These are phyloP conservation scores for Triops cancriformis DNA, from an alignment of 1,140 invertebrate genomes.

Conservation along the genomic window DNA sequence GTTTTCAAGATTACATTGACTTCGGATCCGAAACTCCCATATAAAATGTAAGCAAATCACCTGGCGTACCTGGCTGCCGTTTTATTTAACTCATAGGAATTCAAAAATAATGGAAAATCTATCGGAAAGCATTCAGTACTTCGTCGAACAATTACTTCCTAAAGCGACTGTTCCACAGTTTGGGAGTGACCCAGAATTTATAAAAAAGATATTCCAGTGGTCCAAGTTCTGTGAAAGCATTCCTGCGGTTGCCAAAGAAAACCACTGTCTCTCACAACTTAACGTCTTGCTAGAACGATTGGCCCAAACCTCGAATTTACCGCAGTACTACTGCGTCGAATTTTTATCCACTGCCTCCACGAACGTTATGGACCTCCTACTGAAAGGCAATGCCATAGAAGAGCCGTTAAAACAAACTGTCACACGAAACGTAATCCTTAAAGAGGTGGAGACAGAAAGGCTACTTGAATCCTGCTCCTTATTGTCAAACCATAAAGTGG, in stretches of 20 bases:
- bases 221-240: neutral
- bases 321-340: neutral
- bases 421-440: neutral
- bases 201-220: neutral
- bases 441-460: neutral
- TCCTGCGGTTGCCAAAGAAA: neutral
- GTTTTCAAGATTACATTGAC: conserved; percentile 1
- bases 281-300: neutral
- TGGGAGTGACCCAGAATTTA: neutral
- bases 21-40: neutral
- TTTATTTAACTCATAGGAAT: neutral
- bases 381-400: neutral
- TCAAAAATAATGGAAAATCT: neutral
- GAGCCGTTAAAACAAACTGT: neutral
- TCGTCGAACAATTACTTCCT: neutral
- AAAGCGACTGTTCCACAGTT: neutral
- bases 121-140: neutral
- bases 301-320: neutral
- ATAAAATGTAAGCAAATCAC: neutral
- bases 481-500: neutral
- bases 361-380: neutral
- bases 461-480: neutral
- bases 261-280: neutral
- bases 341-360: neutral
- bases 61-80: neutral